phyloP scores from a whole-genome alignment of 1,140 invertebrate species.

The Ruditapes philippinarum region DNA sequence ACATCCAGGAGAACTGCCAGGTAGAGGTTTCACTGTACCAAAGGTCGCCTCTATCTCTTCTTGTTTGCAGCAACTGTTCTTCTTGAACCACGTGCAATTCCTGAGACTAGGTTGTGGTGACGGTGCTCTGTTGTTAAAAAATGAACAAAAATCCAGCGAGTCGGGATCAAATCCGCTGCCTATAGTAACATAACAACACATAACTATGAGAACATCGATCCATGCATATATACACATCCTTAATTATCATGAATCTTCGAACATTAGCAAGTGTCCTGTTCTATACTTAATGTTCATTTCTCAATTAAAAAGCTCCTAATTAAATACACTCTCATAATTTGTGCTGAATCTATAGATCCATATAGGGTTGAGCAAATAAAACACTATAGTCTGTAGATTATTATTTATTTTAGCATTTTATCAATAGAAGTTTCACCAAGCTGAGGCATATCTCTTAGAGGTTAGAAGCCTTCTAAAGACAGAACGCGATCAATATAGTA shows the following conservation, averaged over 20 bases:
- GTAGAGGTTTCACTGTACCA: conserved; percentile 84
- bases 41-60: conserved; percentile 86
- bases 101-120: conserved; percentile 84
- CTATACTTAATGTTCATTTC: neutral
- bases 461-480: neutral
- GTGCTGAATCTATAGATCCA: neutral
- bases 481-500: neutral
- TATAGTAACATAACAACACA: neutral
- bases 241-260: neutral
- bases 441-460: conserved; percentile 5
- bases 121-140: conserved; percentile 86
- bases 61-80: conserved; percentile 86
- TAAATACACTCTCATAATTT: no score
- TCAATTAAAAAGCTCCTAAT: no score
- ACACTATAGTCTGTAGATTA: neutral
- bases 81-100: conserved; percentile 87
- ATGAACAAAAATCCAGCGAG: conserved; percentile 83
- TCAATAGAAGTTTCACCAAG: neutral
- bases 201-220: neutral
- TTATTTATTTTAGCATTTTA: conserved; percentile 7
- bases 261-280: neutral
- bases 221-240: neutral
- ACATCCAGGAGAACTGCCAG: conserved; percentile 84
- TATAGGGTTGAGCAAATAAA: neutral
- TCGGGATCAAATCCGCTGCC: neutral